Base-by-base conservation (phyloP, 1,140 invertebrate genomes). In the Pseudachorutes palmiensis region DNA sequence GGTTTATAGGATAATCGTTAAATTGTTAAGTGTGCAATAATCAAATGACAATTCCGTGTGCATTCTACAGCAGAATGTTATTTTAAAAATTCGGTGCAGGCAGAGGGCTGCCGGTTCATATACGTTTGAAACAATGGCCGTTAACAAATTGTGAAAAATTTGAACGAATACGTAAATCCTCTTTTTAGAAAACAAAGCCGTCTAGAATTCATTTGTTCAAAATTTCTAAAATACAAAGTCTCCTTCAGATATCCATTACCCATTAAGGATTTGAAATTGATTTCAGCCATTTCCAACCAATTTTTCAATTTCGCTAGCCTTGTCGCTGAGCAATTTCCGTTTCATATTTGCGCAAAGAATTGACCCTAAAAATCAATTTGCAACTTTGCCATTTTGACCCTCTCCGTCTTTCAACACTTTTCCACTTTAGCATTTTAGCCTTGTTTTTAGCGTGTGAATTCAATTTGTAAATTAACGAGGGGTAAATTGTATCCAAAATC, bases 21-120 rank as follows among this genome's bases (percentile, higher is more conserved):
- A 55, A 55, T 26, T 12, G 24, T 55, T 55, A 16, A 55, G 51
- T 19, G 51, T 55, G 51, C 51, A 55, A 55, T 55, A 55, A 55
- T 41, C 51, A 14, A 26, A 16, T 55, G 51, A 55, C 51, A 55
- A 55, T 16, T 55, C 51, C 24, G 5, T 14, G 51, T 5, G 14
- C 9, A 55, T 19, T 55, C 51, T 55, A 14, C 5, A 55, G 24
- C 36, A 55, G 51, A 55, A 5, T 19, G 12, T 3, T 55, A 55
- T 55, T 55, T 55, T 55, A 55, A 55, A 55, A 55, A 14, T 45
- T 45, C 19, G 36, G 36, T 45, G 36, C 36, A 45, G 24, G 24
- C 5, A 55, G 12, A 3, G 5, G 24, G 24, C 24, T 55, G 9
- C 24, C 24, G 5, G 36, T 45, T 45, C 9, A 45, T 12, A 12